Evolutionary conservation across 1,140 invertebrate genomes (phyloP).

Genomic region (Meloidogyne exigua): DNA sequence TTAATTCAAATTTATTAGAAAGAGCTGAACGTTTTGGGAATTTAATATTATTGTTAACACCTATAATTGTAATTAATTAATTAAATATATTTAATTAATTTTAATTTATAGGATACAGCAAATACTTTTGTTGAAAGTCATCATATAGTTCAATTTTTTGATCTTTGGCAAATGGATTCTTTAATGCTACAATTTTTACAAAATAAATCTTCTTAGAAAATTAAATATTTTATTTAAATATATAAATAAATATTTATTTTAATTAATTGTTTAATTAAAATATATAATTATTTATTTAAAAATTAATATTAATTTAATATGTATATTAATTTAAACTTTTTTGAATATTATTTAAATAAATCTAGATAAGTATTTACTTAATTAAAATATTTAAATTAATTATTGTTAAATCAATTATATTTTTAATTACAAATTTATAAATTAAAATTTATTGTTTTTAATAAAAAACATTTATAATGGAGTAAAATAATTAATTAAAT

Average conservation of each 20-base stretch:
- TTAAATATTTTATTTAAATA: too few relatives aligned
- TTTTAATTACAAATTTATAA: too few relatives aligned
- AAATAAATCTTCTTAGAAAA: slow-evolving; percentile 37
- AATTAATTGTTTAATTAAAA: background rate
- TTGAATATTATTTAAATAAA: too few relatives aligned
- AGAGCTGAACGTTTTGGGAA: slow-evolving; percentile 54
- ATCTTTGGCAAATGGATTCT: slow-evolving; percentile 53
- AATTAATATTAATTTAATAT: too few relatives aligned
- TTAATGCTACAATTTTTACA: slow-evolving; percentile 49
- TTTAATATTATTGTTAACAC: slow-evolving; percentile 50
- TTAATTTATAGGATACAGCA: slow-evolving; percentile 45
- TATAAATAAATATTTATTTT: too few relatives aligned
- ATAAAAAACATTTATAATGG: too few relatives aligned
- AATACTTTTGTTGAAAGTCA: slow-evolving; percentile 58
- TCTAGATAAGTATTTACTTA: too few relatives aligned
- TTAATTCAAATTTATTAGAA: slow-evolving; percentile 16
- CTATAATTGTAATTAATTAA: slow-evolving; percentile 55
- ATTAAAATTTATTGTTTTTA: too few relatives aligned
- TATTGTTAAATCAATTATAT: too few relatives aligned
- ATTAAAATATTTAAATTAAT: too few relatives aligned
- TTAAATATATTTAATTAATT: background rate
- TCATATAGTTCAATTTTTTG: slow-evolving; percentile 59
- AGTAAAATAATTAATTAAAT: too few relatives aligned
- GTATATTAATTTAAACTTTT: too few relatives aligned
- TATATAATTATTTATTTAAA: background rate